Evolutionary conservation across 2,888 invertebrate species (phyloP), one percentile per base, ranked within the genome.

Genomic region (Trichogramma evanescens): DNA sequence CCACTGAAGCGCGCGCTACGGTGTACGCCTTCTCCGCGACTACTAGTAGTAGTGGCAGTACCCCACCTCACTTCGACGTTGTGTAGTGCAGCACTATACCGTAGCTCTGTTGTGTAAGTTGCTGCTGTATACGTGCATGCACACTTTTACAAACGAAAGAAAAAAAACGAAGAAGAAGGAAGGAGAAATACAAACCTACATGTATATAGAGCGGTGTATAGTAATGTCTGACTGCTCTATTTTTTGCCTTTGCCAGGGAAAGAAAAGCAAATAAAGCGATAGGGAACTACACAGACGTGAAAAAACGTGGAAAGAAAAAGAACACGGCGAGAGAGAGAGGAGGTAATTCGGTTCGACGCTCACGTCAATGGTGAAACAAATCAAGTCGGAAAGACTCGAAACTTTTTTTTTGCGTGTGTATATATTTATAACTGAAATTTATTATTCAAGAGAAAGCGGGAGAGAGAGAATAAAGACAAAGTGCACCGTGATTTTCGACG

Each of bases 321-420:
- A 6, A 8, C 7, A 9, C 9, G 42, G 55, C 9, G n/a, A 26
- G 7, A 10, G 7, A n/a, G 39, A 50, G 40, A 38, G 40, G 8
- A 26, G 56, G 55, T 59, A 59, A 59, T 55, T 59, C 59, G 59
- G 56, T 59, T 59, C 56, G 59, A 56, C 48, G 59, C 59, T 40
- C 50, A 46, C 59, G 51, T 59, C 59, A 55, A 51, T 51, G 55
- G 40, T 55, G 59, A 59, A 59, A 59, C 59, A 58, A 55, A 53
- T 50, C 51, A 58, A 57, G 41, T 10, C 39, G 41, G 45, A 38
- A 46, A 48, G 10, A 48, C 6, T 48, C 43, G 38, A 42, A 48
- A 51, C 26, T 26, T 26, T 26, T 26, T 13, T 26, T 26, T 26
- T 26, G 26, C 26, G 26, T 26, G 26, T 26, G 26, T 26, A 26